phyloP scores from a whole-genome alignment of 2,888 invertebrate genomes.

The Pyrocoelia pectoralis region DNA sequence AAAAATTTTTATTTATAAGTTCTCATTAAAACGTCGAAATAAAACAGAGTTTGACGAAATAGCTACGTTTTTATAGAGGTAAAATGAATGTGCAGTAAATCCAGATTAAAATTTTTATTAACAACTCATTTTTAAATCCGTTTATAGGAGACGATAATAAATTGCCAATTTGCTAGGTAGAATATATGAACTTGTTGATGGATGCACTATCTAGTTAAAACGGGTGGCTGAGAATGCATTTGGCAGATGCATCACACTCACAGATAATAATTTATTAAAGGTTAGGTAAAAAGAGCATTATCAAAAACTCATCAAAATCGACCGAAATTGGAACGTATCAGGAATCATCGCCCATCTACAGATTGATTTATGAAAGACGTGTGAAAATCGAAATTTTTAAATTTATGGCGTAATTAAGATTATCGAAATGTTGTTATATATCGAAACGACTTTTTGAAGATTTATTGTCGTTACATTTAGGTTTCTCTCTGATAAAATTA shows the following conservation, averaged over 20 bases:
- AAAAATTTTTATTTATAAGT: no score
- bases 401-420: slow-evolving; percentile 36
- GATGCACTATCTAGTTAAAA: slow-evolving; percentile 49
- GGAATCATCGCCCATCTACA: slow-evolving; percentile 50
- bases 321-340: slow-evolving; percentile 52
- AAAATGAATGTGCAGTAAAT: no score
- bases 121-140: slow-evolving; percentile 41
- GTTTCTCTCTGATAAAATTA: slow-evolving; percentile 26
- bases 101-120: slow-evolving; percentile 37
- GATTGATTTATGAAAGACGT: slow-evolving; percentile 50
- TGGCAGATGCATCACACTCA: slow-evolving; percentile 47
- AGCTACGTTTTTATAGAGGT: no score
- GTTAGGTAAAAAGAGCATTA: slow-evolving; percentile 54
- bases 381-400: slow-evolving; percentile 28
- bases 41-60: no score
- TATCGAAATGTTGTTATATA: slow-evolving; percentile 33
- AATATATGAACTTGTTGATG: slow-evolving; percentile 41
- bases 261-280: slow-evolving; percentile 55
- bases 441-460: slow-evolving; percentile 25
- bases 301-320: slow-evolving; percentile 58
- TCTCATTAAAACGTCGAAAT: no score
- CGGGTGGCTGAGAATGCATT: slow-evolving; percentile 51
- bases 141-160: slow-evolving; percentile 43
- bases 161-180: slow-evolving; percentile 48
- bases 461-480: slow-evolving; percentile 22